Evolutionary conservation across 2,888 invertebrate species (phyloP).

Genomic region (Nipponacmea schrenckii): DNA sequence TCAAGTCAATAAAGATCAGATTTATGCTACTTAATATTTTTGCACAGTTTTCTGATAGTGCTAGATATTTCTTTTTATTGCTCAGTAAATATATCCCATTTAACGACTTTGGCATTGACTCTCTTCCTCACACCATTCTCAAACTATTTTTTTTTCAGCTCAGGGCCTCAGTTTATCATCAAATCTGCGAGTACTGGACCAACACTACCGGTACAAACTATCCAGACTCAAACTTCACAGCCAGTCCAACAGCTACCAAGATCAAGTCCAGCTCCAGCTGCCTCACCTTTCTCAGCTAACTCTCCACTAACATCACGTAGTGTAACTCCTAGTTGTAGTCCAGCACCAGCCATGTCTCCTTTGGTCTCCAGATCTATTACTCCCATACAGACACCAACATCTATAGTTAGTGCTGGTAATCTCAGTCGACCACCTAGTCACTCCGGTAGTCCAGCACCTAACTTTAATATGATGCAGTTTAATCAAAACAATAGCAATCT

Average conservation of each 20-base stretch:
- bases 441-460: constrained; percentile 20
- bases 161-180: constrained; percentile 12
- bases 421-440: constrained; percentile 22
- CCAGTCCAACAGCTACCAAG: constrained; percentile 30
- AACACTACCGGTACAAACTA: constrained; percentile 14
- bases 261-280: constrained; percentile 26
- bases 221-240: constrained; percentile 38
- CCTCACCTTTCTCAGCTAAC: constrained; percentile 29
- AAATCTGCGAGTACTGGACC: constrained; percentile 13
- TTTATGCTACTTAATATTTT: too few species aligned
- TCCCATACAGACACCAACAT: constrained; percentile 30
- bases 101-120: too few species aligned
- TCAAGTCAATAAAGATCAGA: too few species aligned
- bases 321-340: constrained; percentile 37
- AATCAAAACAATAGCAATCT: constrained; percentile 20
- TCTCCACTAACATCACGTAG: constrained; percentile 29
- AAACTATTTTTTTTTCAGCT: background rate
- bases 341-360: constrained; percentile 37
- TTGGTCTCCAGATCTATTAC: constrained; percentile 43
- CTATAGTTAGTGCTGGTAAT: constrained; percentile 13
- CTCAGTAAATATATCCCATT: too few species aligned
- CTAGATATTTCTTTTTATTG: too few species aligned
- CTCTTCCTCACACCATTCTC: too few species aligned
- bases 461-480: constrained; percentile 27
- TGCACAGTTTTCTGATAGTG: too few species aligned